Base-by-base conservation (phyloP, 2,113 vertebrate species). In the Pseudolaguvia tuberculata region DNA sequence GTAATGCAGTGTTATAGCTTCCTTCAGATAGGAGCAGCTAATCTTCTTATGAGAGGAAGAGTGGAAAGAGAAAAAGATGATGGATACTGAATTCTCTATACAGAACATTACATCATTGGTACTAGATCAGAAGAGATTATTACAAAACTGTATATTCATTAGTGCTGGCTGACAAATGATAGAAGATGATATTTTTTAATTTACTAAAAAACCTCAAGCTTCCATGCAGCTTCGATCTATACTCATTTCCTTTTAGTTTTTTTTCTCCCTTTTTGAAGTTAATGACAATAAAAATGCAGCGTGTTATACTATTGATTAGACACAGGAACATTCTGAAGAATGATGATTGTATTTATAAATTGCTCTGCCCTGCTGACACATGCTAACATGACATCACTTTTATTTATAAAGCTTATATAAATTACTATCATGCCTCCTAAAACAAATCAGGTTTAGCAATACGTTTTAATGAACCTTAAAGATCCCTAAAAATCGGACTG, bases 11-110 rank as follows among this genome's bases (percentile, higher is more conserved):
- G 9, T 78, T 71, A 62, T 39, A 63, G 55, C 73, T 51, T 70
- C 25, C 21, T 69, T 23, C 52, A 29, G 21, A 48, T 20, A 11
- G 0, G 18, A 50, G 11, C 13, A 48, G 35, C 66, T 55, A 72
- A 77, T 77, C 71, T 62, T 12, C 15, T 31, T 42, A 72, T 70
- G 14, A 75, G 55, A 61, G 45, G 66, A 66, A 39, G n/a, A 39
- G 69, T 13, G n/a, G 21, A 25, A 27, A 3, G 72, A 56, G 39
- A 50, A 45, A 65, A 73, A 68, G 17, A 17, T 20, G 42, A 47
- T 51, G 59, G 20, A 51, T 27, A 58, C 27, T n/a, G 42, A 9
- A 14, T 66, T 13, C 8, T 62, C 21, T n/a, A n/a, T n/a, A n/a
- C n/a, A n/a, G n/a, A n/a, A n/a, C n/a, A n/a, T n/a, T n/a, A n/a